These are phyloP conservation scores for Oreochromis spilurus DNA, from an alignment of 2,113 vertebrate genomes.

Conservation along the genomic window DNA sequence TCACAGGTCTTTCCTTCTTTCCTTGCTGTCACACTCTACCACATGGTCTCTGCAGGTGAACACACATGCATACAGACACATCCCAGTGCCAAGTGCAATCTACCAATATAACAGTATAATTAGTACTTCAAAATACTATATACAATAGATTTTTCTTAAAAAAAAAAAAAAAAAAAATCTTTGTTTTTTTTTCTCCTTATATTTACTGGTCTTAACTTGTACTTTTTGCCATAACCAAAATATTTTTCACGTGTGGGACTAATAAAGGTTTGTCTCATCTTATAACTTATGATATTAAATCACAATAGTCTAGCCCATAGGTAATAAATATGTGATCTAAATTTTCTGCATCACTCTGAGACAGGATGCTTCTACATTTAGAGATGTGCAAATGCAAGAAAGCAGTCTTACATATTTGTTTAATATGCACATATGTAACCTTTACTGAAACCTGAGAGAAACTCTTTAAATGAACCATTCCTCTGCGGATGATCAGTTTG, in stretches of 20 bases:
- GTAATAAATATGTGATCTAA: background rate
- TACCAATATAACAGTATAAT: too few species aligned
- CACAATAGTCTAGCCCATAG: background rate
- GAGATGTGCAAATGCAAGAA: background rate
- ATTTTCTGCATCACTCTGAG: background rate
- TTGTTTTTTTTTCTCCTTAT: background rate
- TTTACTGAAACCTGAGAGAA: background rate
- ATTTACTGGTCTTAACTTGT: background rate
- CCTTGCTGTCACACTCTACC: too few species aligned
- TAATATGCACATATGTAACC: background rate
- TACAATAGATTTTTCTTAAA: too few species aligned
- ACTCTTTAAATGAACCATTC: background rate
- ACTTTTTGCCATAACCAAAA: background rate
- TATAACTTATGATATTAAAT: background rate
- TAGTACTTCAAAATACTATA: too few species aligned
- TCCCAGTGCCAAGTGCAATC: too few species aligned
- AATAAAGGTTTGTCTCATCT: background rate
- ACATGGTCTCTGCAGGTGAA: too few species aligned
- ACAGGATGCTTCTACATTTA: background rate
- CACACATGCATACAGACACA: too few species aligned
- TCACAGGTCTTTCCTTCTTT: too few species aligned
- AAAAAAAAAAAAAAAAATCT: background rate
- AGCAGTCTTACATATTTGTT: background rate
- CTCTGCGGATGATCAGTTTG: background rate
- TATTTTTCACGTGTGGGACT: background rate